These are phyloP conservation scores for Tretioscincus oriximinensis DNA, from an alignment of 2,113 vertebrate species.

Conservation along the genomic window DNA sequence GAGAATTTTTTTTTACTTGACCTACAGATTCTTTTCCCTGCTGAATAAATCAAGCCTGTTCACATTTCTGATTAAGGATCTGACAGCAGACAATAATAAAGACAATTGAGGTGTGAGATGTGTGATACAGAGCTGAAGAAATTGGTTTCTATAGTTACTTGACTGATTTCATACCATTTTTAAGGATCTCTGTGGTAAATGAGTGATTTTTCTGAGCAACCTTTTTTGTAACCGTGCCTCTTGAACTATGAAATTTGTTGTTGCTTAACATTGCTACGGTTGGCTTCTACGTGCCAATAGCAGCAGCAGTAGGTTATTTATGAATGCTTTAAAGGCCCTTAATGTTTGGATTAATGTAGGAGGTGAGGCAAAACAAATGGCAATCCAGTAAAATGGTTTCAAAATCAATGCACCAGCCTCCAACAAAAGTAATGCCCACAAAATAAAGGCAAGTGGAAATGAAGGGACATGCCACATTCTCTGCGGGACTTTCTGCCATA, in stretches of 20 bases:
- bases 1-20: slow-evolving; percentile 81
- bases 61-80: slow-evolving; percentile 86
- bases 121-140: slow-evolving; percentile 84
- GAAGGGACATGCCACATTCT: slow-evolving; percentile 23
- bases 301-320: slow-evolving; percentile 82
- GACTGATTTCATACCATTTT: slow-evolving; percentile 82
- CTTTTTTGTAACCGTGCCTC: slow-evolving; percentile 80
- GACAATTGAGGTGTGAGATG: slow-evolving; percentile 86
- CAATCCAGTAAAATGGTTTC: slow-evolving; percentile 72
- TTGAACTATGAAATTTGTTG: slow-evolving; percentile 85
- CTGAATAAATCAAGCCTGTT: slow-evolving; percentile 86
- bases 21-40: slow-evolving; percentile 82
- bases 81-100: slow-evolving; percentile 86
- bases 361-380: slow-evolving; percentile 74
- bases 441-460: slow-evolving; percentile 24
- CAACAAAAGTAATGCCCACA: slow-evolving; percentile 44
- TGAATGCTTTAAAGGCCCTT: slow-evolving; percentile 79
- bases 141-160: slow-evolving; percentile 87
- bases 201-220: slow-evolving; percentile 73
- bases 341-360: slow-evolving; percentile 80
- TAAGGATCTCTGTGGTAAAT: slow-evolving; percentile 82
- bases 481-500: neutral
- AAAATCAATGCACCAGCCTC: slow-evolving; percentile 61
- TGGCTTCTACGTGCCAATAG: slow-evolving; percentile 71
- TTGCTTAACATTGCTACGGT: slow-evolving; percentile 74